Percentiles rank a stretch among this genome's conserved stretches.
Conservation (phyloP, 2,113 vertebrate genomes). For the Phrynosoma platyrhinos region DNA sequence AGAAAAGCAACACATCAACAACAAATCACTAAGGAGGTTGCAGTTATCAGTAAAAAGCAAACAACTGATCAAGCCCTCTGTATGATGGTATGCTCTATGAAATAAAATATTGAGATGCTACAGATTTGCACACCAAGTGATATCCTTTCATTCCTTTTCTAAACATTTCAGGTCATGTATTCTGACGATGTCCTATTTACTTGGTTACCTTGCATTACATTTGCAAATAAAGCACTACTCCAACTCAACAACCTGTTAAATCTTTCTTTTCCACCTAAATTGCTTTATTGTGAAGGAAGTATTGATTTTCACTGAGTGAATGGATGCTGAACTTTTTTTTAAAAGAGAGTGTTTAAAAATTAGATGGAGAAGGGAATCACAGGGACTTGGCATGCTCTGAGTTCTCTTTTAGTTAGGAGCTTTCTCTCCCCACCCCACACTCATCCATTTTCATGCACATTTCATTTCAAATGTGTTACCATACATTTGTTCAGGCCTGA, state of each 20-base stretch:
- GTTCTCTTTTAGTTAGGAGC: background rate
- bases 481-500: too few species aligned
- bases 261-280: background rate
- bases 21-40: background rate
- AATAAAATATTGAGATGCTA: background rate
- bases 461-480: background rate
- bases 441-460: background rate
- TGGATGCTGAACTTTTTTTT: background rate
- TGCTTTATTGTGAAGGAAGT: background rate
- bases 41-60: background rate
- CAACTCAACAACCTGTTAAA: background rate
- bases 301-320: background rate
- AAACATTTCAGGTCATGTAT: background rate
- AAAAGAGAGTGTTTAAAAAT: background rate
- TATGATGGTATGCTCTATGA: background rate
- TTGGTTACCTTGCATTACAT: background rate
- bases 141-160: background rate
- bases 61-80: background rate
- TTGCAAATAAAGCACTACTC: background rate
- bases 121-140: background rate
- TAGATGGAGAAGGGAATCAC: background rate
- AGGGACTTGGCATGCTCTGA: background rate
- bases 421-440: background rate
- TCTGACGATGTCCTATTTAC: background rate
- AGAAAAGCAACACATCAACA: background rate